These are phyloP conservation scores for Calyptommatus sinebrachiatus DNA, from an alignment of 2,113 vertebrate genomes.

Conservation along the genomic window DNA sequence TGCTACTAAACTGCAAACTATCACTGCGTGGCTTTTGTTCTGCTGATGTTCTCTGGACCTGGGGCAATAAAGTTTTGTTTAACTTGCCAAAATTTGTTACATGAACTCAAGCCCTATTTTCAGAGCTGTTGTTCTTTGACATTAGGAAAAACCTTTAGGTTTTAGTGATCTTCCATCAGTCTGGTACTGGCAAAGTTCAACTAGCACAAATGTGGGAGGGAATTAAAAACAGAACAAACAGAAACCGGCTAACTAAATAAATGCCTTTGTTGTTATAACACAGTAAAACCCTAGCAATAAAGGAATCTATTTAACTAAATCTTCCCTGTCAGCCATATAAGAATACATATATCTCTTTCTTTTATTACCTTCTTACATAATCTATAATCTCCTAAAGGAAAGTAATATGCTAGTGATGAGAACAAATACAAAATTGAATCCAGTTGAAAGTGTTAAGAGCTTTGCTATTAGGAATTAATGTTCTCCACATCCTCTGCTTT, in stretches of 20 bases:
- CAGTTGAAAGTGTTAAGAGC: not conserved
- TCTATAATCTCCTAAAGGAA: slow-evolving; percentile 50
- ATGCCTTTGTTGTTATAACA: not conserved
- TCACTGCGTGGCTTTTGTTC: too few relatives aligned
- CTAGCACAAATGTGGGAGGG: too few relatives aligned
- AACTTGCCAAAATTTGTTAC: too few relatives aligned
- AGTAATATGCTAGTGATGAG: slow-evolving; percentile 42
- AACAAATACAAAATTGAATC: slow-evolving; percentile 26
- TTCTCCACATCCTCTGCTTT: slow-evolving; percentile 2
- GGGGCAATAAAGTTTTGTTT: too few relatives aligned
- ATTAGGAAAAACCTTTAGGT: too few relatives aligned
- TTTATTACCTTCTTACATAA: slow-evolving; percentile 45
- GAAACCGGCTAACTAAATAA: not conserved
- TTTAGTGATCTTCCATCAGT: too few relatives aligned
- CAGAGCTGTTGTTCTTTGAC: too few relatives aligned
- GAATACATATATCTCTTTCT: slow-evolving; percentile 44
- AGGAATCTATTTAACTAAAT: slow-evolving; percentile 36
- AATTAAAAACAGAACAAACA: slow-evolving; percentile 12
- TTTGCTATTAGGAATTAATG: slow-evolving; percentile 44
- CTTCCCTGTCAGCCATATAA: slow-evolving; percentile 47
- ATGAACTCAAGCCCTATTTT: too few relatives aligned
- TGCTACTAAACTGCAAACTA: too few relatives aligned
- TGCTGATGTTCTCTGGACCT: too few relatives aligned
- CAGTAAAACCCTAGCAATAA: slow-evolving; percentile 5
- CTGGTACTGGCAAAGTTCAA: too few relatives aligned